These are phyloP conservation scores for Tipula unca DNA, from an alignment of 2,888 invertebrate species.

Conservation along the genomic window DNA sequence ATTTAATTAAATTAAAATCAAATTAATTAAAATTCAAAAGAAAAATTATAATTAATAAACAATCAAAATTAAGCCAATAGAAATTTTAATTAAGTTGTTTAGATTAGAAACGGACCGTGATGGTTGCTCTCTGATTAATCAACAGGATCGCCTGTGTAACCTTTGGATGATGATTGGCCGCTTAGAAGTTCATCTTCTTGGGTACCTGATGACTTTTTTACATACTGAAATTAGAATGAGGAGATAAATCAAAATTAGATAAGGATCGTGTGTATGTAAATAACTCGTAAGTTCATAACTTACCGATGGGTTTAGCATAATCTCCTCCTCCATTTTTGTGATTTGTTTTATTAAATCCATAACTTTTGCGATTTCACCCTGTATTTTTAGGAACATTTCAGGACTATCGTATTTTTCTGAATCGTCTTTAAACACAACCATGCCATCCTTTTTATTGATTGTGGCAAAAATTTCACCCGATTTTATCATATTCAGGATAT, in stretches of 20 bases:
- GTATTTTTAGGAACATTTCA: slow-evolving; percentile 74
- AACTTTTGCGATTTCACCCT: slow-evolving; percentile 76
- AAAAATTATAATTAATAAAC: neutral
- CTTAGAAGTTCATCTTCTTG: slow-evolving; percentile 49
- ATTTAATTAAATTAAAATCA: neutral
- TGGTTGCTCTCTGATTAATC: neutral
- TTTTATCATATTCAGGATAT: slow-evolving; percentile 95
- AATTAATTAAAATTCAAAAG: neutral
- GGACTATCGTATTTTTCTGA: slow-evolving; percentile 92
- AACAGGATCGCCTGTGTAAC: slow-evolving; percentile 33
- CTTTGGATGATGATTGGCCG: slow-evolving; percentile 36
- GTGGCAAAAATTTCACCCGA: slow-evolving; percentile 94
- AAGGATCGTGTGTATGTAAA: neutral
- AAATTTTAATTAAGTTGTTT: neutral
- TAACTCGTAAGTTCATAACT: slow-evolving; percentile 22
- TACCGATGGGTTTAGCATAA: slow-evolving; percentile 80
- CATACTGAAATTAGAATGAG: slow-evolving; percentile 49
- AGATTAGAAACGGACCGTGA: neutral
- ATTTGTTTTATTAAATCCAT: slow-evolving; percentile 84
- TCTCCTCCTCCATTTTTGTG: slow-evolving; percentile 89
- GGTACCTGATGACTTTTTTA: slow-evolving; percentile 52
- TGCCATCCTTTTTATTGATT: slow-evolving; percentile 95
- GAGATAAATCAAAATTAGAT: slow-evolving; percentile 14
- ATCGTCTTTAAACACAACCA: slow-evolving; percentile 94
- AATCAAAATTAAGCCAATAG: neutral